Evolutionary conservation across 2,888 invertebrate genomes (phyloP), one percentile per base, ranked within the genome.

Genomic region (Cremastobaeus sp.): DNA sequence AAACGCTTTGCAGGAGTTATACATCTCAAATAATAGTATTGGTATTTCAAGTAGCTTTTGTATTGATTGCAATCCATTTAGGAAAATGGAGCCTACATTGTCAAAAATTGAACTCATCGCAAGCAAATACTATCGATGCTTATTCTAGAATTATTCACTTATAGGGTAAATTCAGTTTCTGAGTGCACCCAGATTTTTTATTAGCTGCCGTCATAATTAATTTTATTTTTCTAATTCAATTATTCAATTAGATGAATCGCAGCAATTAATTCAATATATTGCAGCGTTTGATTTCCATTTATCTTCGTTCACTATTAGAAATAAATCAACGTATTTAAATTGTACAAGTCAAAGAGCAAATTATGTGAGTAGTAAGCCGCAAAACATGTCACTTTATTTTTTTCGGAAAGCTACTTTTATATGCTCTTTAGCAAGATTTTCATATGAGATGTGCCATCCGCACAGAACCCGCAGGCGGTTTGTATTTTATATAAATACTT

Each of bases 391-490:
- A 59, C 50, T 52, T 72, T 69, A 69, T 60, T 69, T 60, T 69
- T 69, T 69, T 52, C 37, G 3, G 14, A 47, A 60, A 60, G 60
- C 69, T 47, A 52, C 60, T 69, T 65, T 65, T 52, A 65, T 65
- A 34, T 50, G 59, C 50, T 72, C 59, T 72, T 70, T 65, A 57
- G 65, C 39, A 59, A 72, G 65, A 59, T 59, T 71, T 72, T 72
- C 72, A 72, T 72, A 65, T 65, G 59, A 25, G 72, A 72, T 72
- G 47, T 72, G 65, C 60, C 52, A 71, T 71, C 52, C 52, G 34
- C 50, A 71, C 50, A 45, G 28, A 47, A 37, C 28, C 71, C 50
- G 55, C 50, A 64, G 64, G 71, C 71, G 65, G 50, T 71, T 59
- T 57, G 65, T 71, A 65, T 64, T 64, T 59, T 57, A 65, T 59